These are phyloP conservation scores for Homarus gammarus DNA, from an alignment of 2,888 invertebrate genomes.

Conservation along the genomic window DNA sequence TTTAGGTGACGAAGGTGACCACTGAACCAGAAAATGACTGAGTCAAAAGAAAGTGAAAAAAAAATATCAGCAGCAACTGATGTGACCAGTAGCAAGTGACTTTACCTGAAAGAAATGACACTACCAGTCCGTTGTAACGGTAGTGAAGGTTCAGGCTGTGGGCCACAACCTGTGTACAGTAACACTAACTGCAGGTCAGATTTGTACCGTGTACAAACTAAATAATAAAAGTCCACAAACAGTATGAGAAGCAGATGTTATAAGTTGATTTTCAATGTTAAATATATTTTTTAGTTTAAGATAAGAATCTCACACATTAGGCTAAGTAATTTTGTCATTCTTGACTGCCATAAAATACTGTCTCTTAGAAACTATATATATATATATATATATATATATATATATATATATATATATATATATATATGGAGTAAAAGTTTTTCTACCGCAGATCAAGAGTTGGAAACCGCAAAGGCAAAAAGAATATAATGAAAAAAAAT, in stretches of 20 bases:
- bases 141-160: too few relatives aligned
- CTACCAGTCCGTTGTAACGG: too few relatives aligned
- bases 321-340: not conserved
- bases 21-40: not conserved
- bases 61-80: not conserved
- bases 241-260: too few relatives aligned
- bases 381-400: not conserved
- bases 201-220: not conserved
- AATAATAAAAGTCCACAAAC: not conserved
- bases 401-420: not conserved
- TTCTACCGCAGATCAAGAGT: not conserved
- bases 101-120: too few relatives aligned
- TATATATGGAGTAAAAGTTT: not conserved
- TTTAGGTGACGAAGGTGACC: constrained; percentile 56
- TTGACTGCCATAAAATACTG: not conserved
- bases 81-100: not conserved
- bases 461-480: too few relatives aligned
- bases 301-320: not conserved
- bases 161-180: not conserved
- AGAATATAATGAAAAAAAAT: too few relatives aligned
- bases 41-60: not conserved
- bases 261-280: not conserved
- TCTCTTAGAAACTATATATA: not conserved
- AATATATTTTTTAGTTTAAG: not conserved
- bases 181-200: not conserved